Base-by-base conservation (phyloP, 2,113 vertebrate species). In the Phyllostomus hastatus region DNA sequence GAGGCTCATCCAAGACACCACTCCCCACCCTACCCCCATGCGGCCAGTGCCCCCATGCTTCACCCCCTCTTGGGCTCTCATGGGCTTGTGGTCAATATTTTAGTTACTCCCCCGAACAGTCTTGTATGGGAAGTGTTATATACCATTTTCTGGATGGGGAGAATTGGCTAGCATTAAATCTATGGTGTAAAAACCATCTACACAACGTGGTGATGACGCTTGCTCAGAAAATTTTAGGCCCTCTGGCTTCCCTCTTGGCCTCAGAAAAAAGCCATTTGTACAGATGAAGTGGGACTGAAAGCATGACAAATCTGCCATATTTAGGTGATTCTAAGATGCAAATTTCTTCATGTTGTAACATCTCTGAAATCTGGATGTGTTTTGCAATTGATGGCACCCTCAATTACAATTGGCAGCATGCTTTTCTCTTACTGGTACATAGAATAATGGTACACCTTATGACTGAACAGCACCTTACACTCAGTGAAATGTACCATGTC, bases 111-210 rank as follows among this genome's bases (percentile, higher is more conserved):
- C 35, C 22, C 1, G 75, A 61, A 83, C 3, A 64, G 79, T 52
- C n/a, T 46, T 93, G 50, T 15, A n/a, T 26, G 38, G 38, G 43
- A 50, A 73, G 57, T 83, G 28, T 16, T 82, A 24, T 64, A 82
- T 22, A 8, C 35, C 19, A 59, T n/a, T 80, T 93, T 92, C 54
- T 5, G 9, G 50, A 59, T n/a, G 22, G 76, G 57, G 38, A 64
- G 46, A 95, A 87, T 17, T 92, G 64, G 26, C 28, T 52, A 59
- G 54, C 91, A 83, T 87, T 83, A 90, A 95, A 93, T 75, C 33
- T 70, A 64, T 33, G 10, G 41, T 50, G 81, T 87, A 89, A 89
- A 96, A 88, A 38, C 52, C 70, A 94, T 19, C 16, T n/a, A 72
- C 35, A 31, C 66, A 57, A 76, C 78, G 76, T 10, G 31, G 75